Evolutionary conservation across 1,140 invertebrate genomes (phyloP), one percentile per base, ranked within the genome.

Genomic region (Zaprionus kolodkinae): DNA sequence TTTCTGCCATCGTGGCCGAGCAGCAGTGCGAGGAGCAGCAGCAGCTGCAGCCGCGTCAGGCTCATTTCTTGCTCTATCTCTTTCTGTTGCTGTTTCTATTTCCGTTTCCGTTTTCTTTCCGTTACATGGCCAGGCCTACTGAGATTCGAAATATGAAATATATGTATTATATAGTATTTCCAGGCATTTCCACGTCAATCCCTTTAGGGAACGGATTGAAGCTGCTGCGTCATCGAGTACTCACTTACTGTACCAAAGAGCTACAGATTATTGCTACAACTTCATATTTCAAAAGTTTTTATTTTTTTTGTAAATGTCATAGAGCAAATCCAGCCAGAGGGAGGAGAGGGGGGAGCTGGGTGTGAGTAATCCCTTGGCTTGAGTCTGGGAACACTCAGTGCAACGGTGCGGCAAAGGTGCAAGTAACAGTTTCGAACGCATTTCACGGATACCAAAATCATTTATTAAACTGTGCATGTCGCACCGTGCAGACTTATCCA

Each of bases 221-320:
- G 52, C 12, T 55, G 52, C 52, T 55, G 27, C 27, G 52, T 55
- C 52, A 55, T 55, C 52, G 25, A 55, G 52, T 33, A 27, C 27
- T 33, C 25, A 55, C 27, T 27, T 25, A 55, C 21, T 25, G 52
- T 12, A 21, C 21, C 21, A 21, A 1, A 21, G 21, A 65, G 25
- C n/a, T n/a, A n/a, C 56, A 52, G 33, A 74, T 74, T 82, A 75
- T 82, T 82, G 74, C 66, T 65, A 71, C 43, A 67, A 71, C 79
- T 78, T 82, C 79, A 78, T 81, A 78, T 82, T 81, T 81, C 73
- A 81, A 74, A 81, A 76, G 57, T 82, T 82, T 21, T 21, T 21
- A 21, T 21, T 21, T 21, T 21, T 21, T 21, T 82, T 74, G 69
- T 72, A 61, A 82, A 75, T 82, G 79, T 82, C 79, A 71, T 45